Evolutionary conservation across 2,797 vertebrate species (phyloP).

Genomic region (Labroides dimidiatus): DNA sequence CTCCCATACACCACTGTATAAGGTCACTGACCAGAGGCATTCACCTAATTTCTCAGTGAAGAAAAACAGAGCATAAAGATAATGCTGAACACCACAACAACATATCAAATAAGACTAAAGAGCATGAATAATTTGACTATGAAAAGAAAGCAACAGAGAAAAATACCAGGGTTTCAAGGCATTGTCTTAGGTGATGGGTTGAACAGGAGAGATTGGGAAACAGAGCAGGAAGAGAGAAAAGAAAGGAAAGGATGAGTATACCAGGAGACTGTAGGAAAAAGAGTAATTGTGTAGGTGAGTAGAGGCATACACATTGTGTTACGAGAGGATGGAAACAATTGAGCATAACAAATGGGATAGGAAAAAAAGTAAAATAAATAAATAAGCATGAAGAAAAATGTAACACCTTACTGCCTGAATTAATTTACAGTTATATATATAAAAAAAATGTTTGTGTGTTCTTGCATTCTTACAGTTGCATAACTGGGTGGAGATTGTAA

Average conservation of each 20-base stretch:
- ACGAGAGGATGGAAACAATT: background rate
- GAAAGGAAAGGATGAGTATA: background rate
- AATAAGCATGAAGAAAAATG: background rate
- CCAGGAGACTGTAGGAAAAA: background rate
- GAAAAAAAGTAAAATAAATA: background rate
- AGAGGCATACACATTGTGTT: background rate
- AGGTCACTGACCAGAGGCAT: background rate
- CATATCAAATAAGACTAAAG: background rate
- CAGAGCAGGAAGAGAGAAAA: background rate
- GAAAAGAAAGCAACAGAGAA: background rate
- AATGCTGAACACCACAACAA: background rate
- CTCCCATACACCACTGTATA: no score
- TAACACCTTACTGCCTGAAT: no score
- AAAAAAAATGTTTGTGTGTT: no score
- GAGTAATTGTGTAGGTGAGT: background rate
- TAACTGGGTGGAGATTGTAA: no score
- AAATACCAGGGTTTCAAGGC: background rate
- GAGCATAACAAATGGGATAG: background rate
- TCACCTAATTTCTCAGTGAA: background rate
- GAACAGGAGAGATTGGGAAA: background rate
- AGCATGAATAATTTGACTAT: slow-evolving; percentile 2
- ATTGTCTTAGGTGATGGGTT: background rate
- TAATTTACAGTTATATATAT: no score
- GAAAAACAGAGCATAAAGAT: background rate
- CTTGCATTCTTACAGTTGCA: no score